A percentile compares a stretch with the other conserved stretches of the same genome.
Evolutionary conservation across 2,888 invertebrate genomes (phyloP).

Genomic region (Ditula angustiorana): DNA sequence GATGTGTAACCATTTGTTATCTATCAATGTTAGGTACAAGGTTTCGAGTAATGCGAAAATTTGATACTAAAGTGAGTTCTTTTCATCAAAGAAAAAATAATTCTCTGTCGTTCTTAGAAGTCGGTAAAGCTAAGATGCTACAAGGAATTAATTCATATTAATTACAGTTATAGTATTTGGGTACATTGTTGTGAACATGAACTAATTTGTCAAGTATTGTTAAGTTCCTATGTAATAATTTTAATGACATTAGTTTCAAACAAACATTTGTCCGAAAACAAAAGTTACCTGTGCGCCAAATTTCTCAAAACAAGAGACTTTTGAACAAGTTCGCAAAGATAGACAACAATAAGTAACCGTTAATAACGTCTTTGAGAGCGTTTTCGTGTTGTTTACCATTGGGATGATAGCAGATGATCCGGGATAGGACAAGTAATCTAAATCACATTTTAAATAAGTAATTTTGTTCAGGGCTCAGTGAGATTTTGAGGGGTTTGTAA

Average conservation of each 20-base stretch:
- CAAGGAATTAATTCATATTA: not conserved
- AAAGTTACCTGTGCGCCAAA: constrained; percentile 5
- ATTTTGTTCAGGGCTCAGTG: constrained; percentile 6
- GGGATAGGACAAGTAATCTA: constrained; percentile 17
- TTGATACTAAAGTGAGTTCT: too few species aligned
- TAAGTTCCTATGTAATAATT: not conserved
- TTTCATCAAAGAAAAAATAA: too few species aligned
- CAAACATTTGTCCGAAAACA: constrained; percentile 8
- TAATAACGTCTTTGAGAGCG: constrained; percentile 32
- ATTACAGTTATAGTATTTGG: too few species aligned
- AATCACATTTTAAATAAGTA: constrained; percentile 16
- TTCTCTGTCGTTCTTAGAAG: too few species aligned
- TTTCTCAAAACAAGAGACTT: constrained; percentile 7
- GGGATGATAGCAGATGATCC: constrained; percentile 26
- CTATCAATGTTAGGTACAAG: too few species aligned
- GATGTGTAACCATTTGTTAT: too few species aligned
- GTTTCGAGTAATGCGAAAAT: too few species aligned
- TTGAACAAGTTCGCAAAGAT: constrained; percentile 20
- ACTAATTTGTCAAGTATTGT: not conserved
- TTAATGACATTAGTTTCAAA: constrained; percentile 13
- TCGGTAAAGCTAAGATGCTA: not conserved
- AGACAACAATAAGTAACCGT: constrained; percentile 22
- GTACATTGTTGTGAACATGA: not conserved
- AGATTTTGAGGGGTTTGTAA: constrained; percentile 44
- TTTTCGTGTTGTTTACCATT: constrained; percentile 33